Evolutionary conservation across 2,888 invertebrate species (phyloP).

Genomic region (Nasonovia ribisnigri): DNA sequence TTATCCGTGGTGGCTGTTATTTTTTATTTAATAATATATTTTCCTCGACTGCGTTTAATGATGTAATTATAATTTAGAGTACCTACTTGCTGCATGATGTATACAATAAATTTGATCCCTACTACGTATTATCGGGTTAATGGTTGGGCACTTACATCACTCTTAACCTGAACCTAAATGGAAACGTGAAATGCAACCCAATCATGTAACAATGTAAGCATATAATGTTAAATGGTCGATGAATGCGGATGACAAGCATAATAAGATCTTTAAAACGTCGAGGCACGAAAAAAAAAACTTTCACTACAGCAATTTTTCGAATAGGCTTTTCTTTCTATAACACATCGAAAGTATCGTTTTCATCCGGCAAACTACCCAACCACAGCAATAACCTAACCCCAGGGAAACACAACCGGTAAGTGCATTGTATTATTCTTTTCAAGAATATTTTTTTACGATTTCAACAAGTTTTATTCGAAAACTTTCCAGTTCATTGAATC

Average conservation of each 20-base stretch:
- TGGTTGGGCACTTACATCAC: slow-evolving; percentile 9
- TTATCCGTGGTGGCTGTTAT: background rate
- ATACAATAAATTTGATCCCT: background rate
- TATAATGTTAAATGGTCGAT: slow-evolving; percentile 49
- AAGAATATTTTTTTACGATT: slow-evolving; percentile 40
- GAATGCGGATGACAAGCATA: slow-evolving; percentile 47
- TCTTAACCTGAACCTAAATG: slow-evolving; percentile 33
- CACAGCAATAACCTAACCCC: slow-evolving; percentile 41
- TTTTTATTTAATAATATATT: slow-evolving; percentile 8
- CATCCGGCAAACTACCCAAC: slow-evolving; percentile 34
- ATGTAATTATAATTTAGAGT: background rate
- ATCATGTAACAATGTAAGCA: slow-evolving; percentile 8
- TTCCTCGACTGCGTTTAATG: background rate
- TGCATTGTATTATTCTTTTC: slow-evolving; percentile 45
- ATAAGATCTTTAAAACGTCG: slow-evolving; percentile 46
- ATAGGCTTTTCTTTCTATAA: slow-evolving; percentile 30
- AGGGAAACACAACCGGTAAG: slow-evolving; percentile 55
- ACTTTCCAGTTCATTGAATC: slow-evolving; percentile 42
- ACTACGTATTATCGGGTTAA: background rate
- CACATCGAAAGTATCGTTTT: slow-evolving; percentile 56
- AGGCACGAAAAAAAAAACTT: background rate
- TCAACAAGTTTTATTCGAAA: slow-evolving; percentile 50
- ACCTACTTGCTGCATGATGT: background rate
- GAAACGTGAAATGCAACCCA: slow-evolving; percentile 36
- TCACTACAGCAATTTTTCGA: background rate